Evolutionary conservation across 2,888 invertebrate species (phyloP), one percentile per base, ranked within the genome.

Genomic region (Stenolophus ochropezus): DNA sequence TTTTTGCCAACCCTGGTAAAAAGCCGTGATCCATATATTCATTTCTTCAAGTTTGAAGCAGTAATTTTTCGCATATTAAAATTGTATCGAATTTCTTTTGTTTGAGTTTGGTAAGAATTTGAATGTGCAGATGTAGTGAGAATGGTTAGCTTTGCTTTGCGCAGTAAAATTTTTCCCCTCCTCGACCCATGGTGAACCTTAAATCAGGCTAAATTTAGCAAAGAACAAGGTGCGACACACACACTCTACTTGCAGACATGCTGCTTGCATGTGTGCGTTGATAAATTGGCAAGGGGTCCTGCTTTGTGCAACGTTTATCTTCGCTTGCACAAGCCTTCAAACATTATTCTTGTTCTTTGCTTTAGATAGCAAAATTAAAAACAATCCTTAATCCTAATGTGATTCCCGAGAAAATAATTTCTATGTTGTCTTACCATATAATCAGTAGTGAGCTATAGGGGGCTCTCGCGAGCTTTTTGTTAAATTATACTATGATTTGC

Each of bases 271-370:
- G 61, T 61, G 61, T 61, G 61, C 21, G 61, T 23, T 61, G 61
- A 61, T 61, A 23, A 61, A 61, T 61, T 61, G 61, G 61, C 61
- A 61, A 61, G 61, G 61, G 61, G 21, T 61, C 23, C 23, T 61
- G 61, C 61, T 61, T 23, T 61, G 61, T 61, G 23, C 25, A 61
- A 61, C 61, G 61, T 61, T 25, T 25, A 25, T 61, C 61, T 21
- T 21, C 1, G 1, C 61, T 61, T 25, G 25, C 4, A 42, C 33
- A 42, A 42, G 11, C 11, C 11, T 42, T 42, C 4, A 8, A 11
- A 11, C 4, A 11, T 8, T 6, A 8, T 1, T 42, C 11, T 42
- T 0, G 11, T n/a, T n/a, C n/a, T n/a, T n/a, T n/a, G n/a, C n/a
- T n/a, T n/a, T n/a, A n/a, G n/a, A n/a, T n/a, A n/a, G n/a, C n/a